Base-by-base conservation (phyloP, 1,140 invertebrate genomes). In the Zaprionus capensis region DNA sequence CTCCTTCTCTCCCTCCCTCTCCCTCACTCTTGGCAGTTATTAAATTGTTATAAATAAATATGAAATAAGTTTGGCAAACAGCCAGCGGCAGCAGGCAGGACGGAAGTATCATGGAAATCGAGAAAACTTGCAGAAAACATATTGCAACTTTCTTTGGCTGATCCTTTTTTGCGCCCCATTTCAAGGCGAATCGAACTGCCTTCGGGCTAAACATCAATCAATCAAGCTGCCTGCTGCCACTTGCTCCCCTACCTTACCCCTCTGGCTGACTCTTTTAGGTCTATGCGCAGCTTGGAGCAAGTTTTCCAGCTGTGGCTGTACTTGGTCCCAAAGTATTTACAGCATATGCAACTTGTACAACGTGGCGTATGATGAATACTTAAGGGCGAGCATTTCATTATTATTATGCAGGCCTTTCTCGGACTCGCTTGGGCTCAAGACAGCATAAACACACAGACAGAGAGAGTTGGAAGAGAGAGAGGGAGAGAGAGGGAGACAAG, bases 321-420 rank as follows among this genome's bases (percentile, higher is more conserved):
- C 56, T 62, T 44, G 53, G 53, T 44, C 55, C 56, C 46, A 83
- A 84, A 88, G 83, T 87, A 87, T 88, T 87, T 84, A 88, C 78
- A 88, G 64, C 85, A 88, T 88, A 88, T 88, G 84, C 84, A 88
- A 79, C 81, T 78, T 88, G 78, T 83, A 81, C 71, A 67, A 84
- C 78, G 71, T 53, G 71, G 74, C 81, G 81, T 76, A 81, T 87
- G 84, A 76, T 81, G 85, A 88, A 88, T 88, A 81, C 71, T 71
- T 73, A 88, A 81, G 64, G 38, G 38, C 68, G 22, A 80, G 63
- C 80, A 80, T 87, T 87, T 83, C 85, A 88, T 90, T 83, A 81
- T 76, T 82, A 74, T 69, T 66, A 73, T 73, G 70, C 81, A 84
- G 63, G 71, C 81, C 77, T 69, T 58, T 56, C 9, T 65, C 55